Percentiles rank a stretch among this genome's conserved stretches.
These are phyloP conservation scores for Tachysurus fulvidraco DNA, from an alignment of 2,113 vertebrate genomes.

Conservation along the genomic window DNA sequence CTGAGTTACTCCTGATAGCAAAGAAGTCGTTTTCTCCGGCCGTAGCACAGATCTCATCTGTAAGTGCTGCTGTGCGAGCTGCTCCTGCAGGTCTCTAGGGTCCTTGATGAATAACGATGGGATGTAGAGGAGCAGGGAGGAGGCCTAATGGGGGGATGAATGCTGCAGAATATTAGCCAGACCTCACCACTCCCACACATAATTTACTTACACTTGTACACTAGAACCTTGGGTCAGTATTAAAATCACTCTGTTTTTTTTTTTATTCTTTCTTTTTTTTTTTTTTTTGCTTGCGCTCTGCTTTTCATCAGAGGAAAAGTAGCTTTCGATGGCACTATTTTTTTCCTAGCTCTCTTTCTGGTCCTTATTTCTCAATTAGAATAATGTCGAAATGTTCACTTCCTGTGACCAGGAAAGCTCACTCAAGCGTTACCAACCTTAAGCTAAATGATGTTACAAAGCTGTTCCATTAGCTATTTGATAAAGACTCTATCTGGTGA, in stretches of 20 bases:
- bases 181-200: constrained; percentile 43
- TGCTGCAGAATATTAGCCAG: constrained; percentile 46
- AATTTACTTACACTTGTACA: constrained; percentile 53
- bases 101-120: constrained; percentile 45
- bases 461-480: constrained; percentile 22
- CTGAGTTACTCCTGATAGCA: neutral
- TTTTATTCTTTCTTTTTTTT: neutral
- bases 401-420: neutral
- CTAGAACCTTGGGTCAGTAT: constrained; percentile 50
- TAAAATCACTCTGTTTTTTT: constrained; percentile 19
- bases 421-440: neutral
- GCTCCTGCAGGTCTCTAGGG: constrained; percentile 39
- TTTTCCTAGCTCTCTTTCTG: neutral
- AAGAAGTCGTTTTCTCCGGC: neutral
- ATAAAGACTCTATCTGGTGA: constrained; percentile 3
- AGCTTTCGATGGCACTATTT: neutral
- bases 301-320: neutral
- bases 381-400: neutral
- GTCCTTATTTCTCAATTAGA: neutral
- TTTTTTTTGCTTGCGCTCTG: neutral
- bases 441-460: neutral
- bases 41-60: constrained; percentile 19
- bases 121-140: constrained; percentile 25
- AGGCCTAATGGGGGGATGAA: constrained; percentile 49
- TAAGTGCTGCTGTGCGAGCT: constrained; percentile 35